These are phyloP conservation scores for Pelobates fuscus DNA, from an alignment of 2,113 vertebrate species.

Conservation along the genomic window DNA sequence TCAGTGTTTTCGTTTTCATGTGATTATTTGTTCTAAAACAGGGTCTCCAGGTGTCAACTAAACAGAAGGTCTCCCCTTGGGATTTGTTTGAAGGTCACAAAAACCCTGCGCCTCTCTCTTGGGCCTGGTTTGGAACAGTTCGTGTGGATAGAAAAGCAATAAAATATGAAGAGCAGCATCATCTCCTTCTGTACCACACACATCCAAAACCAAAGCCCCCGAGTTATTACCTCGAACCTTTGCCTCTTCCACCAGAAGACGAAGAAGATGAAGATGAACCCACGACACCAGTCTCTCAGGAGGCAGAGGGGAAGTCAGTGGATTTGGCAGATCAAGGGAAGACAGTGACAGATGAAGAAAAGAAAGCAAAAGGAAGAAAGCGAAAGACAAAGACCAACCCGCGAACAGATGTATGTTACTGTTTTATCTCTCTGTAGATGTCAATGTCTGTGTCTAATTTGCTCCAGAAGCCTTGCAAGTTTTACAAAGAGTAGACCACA, in stretches of 20 bases:
- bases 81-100: constrained; percentile 73
- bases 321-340: constrained; percentile 69
- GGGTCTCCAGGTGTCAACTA: constrained; percentile 74
- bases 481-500: neutral
- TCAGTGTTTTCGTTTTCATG: neutral
- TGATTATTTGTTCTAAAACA: constrained; percentile 50
- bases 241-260: constrained; percentile 71
- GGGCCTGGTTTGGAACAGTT: constrained; percentile 73
- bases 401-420: constrained; percentile 63
- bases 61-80: constrained; percentile 74
- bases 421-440: constrained; percentile 18
- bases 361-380: constrained; percentile 71
- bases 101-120: constrained; percentile 72
- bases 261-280: constrained; percentile 73
- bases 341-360: constrained; percentile 50
- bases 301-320: constrained; percentile 66
- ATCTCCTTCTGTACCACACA: constrained; percentile 70
- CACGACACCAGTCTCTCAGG: constrained; percentile 65
- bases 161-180: constrained; percentile 71
- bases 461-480: constrained; percentile 19
- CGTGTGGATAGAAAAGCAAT: constrained; percentile 65
- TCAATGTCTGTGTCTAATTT: constrained; percentile 20
- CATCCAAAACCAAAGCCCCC: constrained; percentile 69
- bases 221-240: constrained; percentile 72
- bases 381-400: constrained; percentile 64